Evolutionary conservation across 35 echinoderm and acorn worm species (phyloP).

Genomic region (Ophioderma brevispina): DNA sequence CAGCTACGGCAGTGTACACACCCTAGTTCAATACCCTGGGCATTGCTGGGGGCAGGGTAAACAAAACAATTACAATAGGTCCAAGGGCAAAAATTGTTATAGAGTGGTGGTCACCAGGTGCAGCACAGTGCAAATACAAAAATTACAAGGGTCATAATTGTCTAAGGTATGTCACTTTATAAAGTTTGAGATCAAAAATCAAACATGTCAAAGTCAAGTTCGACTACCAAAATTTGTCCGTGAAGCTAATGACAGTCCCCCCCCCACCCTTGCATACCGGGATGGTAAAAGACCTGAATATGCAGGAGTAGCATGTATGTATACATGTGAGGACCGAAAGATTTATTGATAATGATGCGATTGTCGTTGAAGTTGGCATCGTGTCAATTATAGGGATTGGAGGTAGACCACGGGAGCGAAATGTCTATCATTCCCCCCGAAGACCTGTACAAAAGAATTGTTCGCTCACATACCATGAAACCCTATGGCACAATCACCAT

Average conservation of each 20-base stretch:
- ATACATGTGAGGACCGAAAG: too few species aligned
- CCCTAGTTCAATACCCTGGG: background rate
- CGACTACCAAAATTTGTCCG: background rate
- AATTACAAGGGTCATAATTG: slow-evolving; percentile 46
- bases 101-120: background rate
- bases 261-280: background rate
- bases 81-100: background rate
- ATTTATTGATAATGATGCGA: slow-evolving; percentile 2
- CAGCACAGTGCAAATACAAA: background rate
- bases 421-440: slow-evolving; percentile 49
- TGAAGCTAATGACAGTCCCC: background rate
- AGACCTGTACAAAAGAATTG: background rate
- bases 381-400: background rate
- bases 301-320: background rate
- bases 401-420: slow-evolving; percentile 50
- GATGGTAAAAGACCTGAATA: background rate
- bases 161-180: slow-evolving; percentile 55
- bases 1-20: background rate
- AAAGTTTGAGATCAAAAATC: slow-evolving; percentile 29
- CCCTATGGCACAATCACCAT: background rate
- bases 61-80: background rate
- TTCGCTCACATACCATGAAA: background rate
- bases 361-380: background rate
- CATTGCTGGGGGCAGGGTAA: background rate
- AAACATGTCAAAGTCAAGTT: background rate